Base-by-base conservation (phyloP, 2,113 vertebrate species). In the Trachemys scripta region DNA sequence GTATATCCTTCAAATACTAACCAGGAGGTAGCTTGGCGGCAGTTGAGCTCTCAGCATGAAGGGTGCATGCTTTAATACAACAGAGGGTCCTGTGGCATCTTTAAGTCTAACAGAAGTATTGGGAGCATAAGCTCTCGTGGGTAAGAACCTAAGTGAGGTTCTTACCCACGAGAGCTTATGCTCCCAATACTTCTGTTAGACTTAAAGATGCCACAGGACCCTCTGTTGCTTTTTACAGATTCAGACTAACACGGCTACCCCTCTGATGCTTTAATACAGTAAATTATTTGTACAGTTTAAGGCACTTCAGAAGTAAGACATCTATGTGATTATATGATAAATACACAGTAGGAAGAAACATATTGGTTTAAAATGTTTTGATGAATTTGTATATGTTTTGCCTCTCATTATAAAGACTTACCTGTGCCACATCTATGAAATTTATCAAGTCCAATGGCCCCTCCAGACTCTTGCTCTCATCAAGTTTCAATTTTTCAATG, bases 381-480 rank as follows among this genome's bases (percentile, higher is more conserved):
- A 82, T 0, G 0, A 7, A 35, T 50, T 16, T 93, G 47, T 75
- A 45, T 51, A 51, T 27, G 19, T 51, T 35, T 19, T 90, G 54
- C 11, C 83, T 82, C 69, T 59, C 75, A 54, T 69, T 45, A 24
- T 49, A 10, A 53, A 83, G 22, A 38, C 94, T 98, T 97, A 99
- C 99, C 99, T 99, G 99, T 79, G 99, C 99, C 38, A 99, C 98
- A 92, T 99, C 99, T 56, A 99, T 99, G 51, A 99, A 99, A 96
- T 99, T 99, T 96, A 99, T 99, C 94, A 99, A 98, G 95, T 99
- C 99, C 94, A 99, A 90, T 4, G 99, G 99, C 72, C 99, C 99
- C 95, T 99, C 99, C 0, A 99, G 98, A 89, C 95, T 98, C 95
- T 98, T 98, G 97, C 99, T 99, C 95, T 99, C 99, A 25, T 98